These are phyloP conservation scores for Andrena hattorfiana DNA, from an alignment of 2,888 invertebrate genomes.

Conservation along the genomic window DNA sequence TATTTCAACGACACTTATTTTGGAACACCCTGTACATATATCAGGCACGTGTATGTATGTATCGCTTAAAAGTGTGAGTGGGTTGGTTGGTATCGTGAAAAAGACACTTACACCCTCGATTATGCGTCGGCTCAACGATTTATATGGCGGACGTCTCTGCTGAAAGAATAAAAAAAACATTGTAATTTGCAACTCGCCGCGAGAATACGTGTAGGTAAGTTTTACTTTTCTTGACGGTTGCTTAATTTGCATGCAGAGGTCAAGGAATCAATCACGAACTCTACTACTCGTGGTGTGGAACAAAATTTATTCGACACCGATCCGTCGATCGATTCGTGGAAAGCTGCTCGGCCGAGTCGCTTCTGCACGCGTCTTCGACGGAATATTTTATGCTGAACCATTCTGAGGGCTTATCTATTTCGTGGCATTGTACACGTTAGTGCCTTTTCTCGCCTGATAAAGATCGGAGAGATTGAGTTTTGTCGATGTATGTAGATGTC, in stretches of 20 bases:
- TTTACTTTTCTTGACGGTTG: not conserved
- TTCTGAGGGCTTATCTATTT: not conserved
- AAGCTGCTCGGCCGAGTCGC: constrained; percentile 14
- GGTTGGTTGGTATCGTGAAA: constrained; percentile 32
- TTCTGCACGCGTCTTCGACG: constrained; percentile 7
- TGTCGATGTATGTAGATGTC: too few species aligned
- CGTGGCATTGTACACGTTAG: not conserved
- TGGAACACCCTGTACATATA: not conserved
- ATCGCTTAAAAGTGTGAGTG: not conserved
- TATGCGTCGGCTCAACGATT: constrained; percentile 29
- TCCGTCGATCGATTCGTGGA: constrained; percentile 16
- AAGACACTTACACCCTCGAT: constrained; percentile 24
- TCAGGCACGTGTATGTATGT: not conserved
- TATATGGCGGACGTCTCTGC: constrained; percentile 28
- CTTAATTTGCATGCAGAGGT: constrained; percentile 52
- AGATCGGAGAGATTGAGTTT: not conserved
- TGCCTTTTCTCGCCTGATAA: not conserved
- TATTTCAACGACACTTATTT: not conserved
- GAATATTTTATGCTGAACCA: constrained; percentile 5
- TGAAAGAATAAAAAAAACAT: constrained; percentile 27
- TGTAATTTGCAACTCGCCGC: constrained; percentile 5
- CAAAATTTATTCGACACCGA: constrained; percentile 38
- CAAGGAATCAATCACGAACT: constrained; percentile 43
- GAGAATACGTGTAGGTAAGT: not conserved
- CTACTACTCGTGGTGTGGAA: not conserved